Evolutionary conservation across 2,113 vertebrate genomes (phyloP), one percentile per base, ranked within the genome.

Genomic region (Tenrec ecaudatus): DNA sequence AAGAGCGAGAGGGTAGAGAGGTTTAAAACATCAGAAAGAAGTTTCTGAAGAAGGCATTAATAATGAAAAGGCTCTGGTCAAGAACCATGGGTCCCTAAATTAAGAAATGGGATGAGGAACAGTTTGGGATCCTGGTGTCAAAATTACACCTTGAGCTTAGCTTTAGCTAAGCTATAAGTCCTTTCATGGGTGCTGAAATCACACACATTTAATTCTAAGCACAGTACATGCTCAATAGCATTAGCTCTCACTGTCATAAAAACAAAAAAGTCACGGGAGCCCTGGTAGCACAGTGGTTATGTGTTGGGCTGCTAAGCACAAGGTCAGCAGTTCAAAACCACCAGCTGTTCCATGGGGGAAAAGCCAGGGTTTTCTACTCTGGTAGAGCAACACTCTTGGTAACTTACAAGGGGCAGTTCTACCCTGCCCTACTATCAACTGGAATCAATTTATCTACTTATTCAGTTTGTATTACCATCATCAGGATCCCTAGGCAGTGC

Each of bases 11-110:
- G 6, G 11, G 27, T 0, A 53, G 17, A 47, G 15, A 92, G 91
- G 60, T 84, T 90, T 84, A 92, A 94, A 91, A 76, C 36, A 57
- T 53, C 22, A 40, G 23, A 6, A 86, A 58, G 15, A 77, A 17
- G 53, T 33, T 81, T 88, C 66, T 77, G 58, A 27, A 68, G 43
- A 84, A 53, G 62, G 3, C 66, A 66, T 36, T 66, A 79, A 7
- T 82, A 76, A 82, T 0, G 60, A 40, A 82, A 93, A 78, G 38
- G 10, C 66, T 81, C 60, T 93, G 62, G 69, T 19, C 47, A 31
- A 88, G 53, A 15, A 66, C 91, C 77, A 71, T 8, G 5, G 6
- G n/a, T 66, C 23, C 27, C 66, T 27, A 38, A 16, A 84, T 20
- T 31, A 86, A 78, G n/a, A 95, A 69, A 88, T 0, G 82, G 38